Conservation (phyloP, 2,888 invertebrate genomes). For the Venusia cambrica region DNA sequence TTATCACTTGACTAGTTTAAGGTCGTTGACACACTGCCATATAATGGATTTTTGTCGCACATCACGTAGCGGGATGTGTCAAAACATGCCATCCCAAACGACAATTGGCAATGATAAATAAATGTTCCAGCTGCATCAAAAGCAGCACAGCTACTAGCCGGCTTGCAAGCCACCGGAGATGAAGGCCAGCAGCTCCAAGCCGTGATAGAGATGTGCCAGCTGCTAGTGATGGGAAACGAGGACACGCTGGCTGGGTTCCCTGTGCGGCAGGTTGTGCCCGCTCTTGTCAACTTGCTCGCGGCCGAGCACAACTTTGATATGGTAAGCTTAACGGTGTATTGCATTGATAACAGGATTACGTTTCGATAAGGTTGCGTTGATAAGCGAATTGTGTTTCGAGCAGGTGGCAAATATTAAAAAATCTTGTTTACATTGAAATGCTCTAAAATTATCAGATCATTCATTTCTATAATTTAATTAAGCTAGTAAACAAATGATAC, state of each 20-base stretch:
- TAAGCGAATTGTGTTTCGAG: no score
- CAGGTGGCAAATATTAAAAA: no score
- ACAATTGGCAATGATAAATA: neutral
- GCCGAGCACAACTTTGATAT: slow-evolving; percentile 99
- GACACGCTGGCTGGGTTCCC: slow-evolving; percentile 99
- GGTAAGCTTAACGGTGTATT: slow-evolving; percentile 63
- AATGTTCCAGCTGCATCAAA: slow-evolving; percentile 87
- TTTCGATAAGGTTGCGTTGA: no score
- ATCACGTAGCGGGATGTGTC: no score
- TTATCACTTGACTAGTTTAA: no score
- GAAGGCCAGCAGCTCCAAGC: slow-evolving; percentile 98
- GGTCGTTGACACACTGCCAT: no score
- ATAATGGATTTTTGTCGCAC: no score
- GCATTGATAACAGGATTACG: slow-evolving; percentile 1
- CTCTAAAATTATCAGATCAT: no score
- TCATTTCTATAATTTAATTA: no score
- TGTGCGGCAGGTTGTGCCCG: slow-evolving; percentile 98
- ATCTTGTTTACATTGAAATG: no score
- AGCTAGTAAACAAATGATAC: no score
- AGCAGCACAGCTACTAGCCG: slow-evolving; percentile 95
- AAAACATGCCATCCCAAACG: no score
- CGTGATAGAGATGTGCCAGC: slow-evolving; percentile 98
- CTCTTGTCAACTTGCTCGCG: slow-evolving; percentile 93
- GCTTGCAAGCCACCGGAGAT: slow-evolving; percentile 95
- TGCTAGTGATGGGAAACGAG: slow-evolving; percentile 99